Evolutionary conservation across 2,888 invertebrate species (phyloP), one percentile per base, ranked within the genome.

Genomic region (Schizaphis graminum): DNA sequence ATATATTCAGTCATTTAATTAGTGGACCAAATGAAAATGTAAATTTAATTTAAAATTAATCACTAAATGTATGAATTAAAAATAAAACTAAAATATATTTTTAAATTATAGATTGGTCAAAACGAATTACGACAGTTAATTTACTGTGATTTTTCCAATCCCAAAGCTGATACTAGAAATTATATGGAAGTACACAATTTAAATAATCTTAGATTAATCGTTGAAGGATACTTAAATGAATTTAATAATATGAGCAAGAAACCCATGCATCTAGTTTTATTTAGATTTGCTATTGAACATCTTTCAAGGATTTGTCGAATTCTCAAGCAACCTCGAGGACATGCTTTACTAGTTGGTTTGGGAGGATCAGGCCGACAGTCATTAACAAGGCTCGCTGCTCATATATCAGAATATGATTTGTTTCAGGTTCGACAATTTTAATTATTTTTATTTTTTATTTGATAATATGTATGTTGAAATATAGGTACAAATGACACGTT

Each of bases 211-310:
- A 97, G 97, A 94, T 96, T 97, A 0, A 98, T 98, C 13, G 98
- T 98, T 0, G 99, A 99, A 95, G 97, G 97, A 0, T 99, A 98
- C 96, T 96, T 99, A 28, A 97, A 97, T 0, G 99, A 99, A 96
- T 99, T 97, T 96, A 99, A 99, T 96, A 98, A 98, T 95, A 98
- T 99, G 98, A 98, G 98, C 24, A 99, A 98, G 96, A 99, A 99
- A 95, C 99, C 99, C 0, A 99, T 99, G 99, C 98, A 98, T 96
- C 96, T 99, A 93, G 99, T 99, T 5, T 96, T 99, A 67, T 98
- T 53, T 95, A 98, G 99, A 95, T 99, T 98, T 96, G 99, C 99
- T 0, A 97, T 99, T 95, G 99, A 99, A 96, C 99, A 99, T 96
- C 97, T 99, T 95, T 98, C 99, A 2, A 97, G 98, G 95, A 97